phyloP scores from a whole-genome alignment of 2,888 invertebrate genomes.

The Salpingus planirostris region DNA sequence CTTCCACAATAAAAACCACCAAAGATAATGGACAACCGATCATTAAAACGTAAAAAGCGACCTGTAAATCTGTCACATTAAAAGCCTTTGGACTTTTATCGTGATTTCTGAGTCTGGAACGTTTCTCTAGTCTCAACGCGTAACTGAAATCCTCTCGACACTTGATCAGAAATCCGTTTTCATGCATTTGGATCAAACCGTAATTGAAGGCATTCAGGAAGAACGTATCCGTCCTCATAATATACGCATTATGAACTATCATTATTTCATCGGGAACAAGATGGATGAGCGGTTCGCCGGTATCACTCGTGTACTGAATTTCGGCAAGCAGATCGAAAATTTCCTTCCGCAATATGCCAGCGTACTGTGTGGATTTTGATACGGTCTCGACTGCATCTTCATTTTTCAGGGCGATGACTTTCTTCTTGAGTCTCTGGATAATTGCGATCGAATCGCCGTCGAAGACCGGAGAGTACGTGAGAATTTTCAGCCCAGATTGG shows the following conservation, averaged over 20 bases:
- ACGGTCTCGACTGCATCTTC: conserved; percentile 11
- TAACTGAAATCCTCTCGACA: conserved; percentile 34
- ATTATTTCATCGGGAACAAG: conserved; percentile 40
- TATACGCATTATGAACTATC: conserved; percentile 37
- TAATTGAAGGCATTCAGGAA: conserved; percentile 33
- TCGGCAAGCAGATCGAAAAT: conserved; percentile 29
- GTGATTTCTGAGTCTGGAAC: background rate
- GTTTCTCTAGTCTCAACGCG: conserved; percentile 9
- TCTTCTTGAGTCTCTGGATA: conserved; percentile 22
- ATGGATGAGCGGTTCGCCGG: conserved; percentile 38
- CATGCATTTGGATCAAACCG: conserved; percentile 30
- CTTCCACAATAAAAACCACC: too few species aligned
- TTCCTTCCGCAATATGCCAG: conserved; percentile 29
- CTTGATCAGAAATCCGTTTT: conserved; percentile 35
- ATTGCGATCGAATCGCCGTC: conserved; percentile 21
- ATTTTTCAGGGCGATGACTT: too few species aligned
- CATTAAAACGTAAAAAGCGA: background rate
- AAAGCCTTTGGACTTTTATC: background rate
- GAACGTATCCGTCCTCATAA: conserved; percentile 38
- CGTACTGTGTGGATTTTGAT: conserved; percentile 17
- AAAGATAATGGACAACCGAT: background rate
- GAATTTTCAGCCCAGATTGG: conserved; percentile 36
- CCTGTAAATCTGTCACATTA: background rate
- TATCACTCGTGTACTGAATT: conserved; percentile 23
- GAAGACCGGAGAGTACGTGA: conserved; percentile 27